phyloP scores from a whole-genome alignment of 2,888 invertebrate genomes.

The Argynnis bischoffii region DNA sequence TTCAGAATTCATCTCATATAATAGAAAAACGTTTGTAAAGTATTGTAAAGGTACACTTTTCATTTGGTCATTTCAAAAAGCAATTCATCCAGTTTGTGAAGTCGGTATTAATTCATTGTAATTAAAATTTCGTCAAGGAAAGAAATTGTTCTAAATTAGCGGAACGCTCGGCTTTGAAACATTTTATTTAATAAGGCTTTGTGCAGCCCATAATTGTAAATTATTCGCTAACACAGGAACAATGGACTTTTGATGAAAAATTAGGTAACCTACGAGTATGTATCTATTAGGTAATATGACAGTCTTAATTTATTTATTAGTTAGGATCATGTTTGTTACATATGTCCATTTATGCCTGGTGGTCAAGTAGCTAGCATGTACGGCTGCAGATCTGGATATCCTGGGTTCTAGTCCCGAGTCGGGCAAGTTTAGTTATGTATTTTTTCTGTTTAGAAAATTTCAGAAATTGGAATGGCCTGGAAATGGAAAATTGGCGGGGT shows the following conservation, averaged over 20 bases:
- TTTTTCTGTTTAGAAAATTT: too few relatives aligned
- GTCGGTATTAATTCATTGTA: slow-evolving; percentile 38
- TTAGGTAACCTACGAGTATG: slow-evolving; percentile 53
- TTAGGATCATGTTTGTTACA: neutral
- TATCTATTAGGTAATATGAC: neutral
- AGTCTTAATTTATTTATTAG: neutral
- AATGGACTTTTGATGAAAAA: slow-evolving; percentile 48
- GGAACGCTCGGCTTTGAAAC: slow-evolving; percentile 60
- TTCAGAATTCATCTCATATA: neutral
- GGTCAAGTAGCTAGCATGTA: too few relatives aligned
- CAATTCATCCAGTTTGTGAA: slow-evolving; percentile 27
- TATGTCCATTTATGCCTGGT: too few relatives aligned
- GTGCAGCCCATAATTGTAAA: slow-evolving; percentile 76
- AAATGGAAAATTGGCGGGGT: too few relatives aligned
- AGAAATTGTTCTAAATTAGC: slow-evolving; percentile 62
- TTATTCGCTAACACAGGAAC: slow-evolving; percentile 63
- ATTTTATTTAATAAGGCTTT: slow-evolving; percentile 75
- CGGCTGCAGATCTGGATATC: too few relatives aligned
- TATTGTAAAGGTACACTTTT: neutral
- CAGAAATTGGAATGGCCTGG: too few relatives aligned
- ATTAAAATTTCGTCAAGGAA: slow-evolving; percentile 55
- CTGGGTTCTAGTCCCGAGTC: too few relatives aligned
- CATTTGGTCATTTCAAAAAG: slow-evolving; percentile 1
- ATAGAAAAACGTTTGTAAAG: neutral
- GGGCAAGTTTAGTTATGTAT: too few relatives aligned